Percentiles rank a stretch among this genome's conserved stretches.
These are phyloP conservation scores for Fregetta grallaria DNA, from an alignment of 2,113 vertebrate species.

Conservation along the genomic window DNA sequence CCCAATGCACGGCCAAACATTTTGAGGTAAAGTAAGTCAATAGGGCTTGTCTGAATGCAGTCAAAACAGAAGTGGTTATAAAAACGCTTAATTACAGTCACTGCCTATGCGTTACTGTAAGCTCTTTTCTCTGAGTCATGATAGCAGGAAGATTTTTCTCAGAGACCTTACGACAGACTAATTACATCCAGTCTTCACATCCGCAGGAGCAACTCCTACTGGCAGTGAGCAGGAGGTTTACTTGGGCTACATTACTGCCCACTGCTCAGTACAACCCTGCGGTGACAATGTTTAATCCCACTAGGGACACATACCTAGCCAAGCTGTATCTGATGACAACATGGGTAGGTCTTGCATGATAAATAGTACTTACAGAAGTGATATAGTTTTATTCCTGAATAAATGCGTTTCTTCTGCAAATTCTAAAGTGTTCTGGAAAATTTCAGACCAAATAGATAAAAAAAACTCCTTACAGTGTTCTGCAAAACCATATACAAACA, in stretches of 20 bases:
- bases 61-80: not conserved
- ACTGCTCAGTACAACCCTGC: not conserved
- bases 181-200: not conserved
- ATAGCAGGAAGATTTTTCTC: not conserved
- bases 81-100: not conserved
- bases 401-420: not conserved
- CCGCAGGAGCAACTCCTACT: not conserved
- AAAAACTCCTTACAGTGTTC: not conserved
- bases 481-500: not conserved
- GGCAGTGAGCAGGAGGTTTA: not conserved
- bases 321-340: not conserved
- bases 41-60: not conserved
- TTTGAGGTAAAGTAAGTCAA: not conserved
- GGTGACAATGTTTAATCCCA: not conserved
- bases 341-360: accelerated
- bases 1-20: not conserved
- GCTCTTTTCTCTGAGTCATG: not conserved
- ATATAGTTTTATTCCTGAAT: not conserved
- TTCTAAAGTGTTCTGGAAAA: not conserved
- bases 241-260: not conserved
- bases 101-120: not conserved
- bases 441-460: not conserved
- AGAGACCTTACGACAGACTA: not conserved
- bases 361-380: not conserved
- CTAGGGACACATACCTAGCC: not conserved